Evolutionary conservation across 2,113 vertebrate genomes (phyloP).

Genomic region (Anser cygnoides): DNA sequence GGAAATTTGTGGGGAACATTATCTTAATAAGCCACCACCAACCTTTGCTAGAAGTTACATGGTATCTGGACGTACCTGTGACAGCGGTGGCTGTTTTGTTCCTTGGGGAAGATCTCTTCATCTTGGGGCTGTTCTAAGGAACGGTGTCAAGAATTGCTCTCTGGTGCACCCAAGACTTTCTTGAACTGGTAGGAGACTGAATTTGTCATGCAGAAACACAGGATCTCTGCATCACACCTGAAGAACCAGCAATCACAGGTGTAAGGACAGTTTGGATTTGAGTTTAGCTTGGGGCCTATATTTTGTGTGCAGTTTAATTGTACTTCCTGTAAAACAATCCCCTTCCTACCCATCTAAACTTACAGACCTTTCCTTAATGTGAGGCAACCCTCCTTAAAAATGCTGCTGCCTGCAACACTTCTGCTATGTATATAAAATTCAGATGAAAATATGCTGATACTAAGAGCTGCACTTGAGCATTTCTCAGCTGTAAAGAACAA

Average conservation of each 20-base stretch:
- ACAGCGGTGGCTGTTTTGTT: background rate
- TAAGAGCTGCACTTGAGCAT: accelerated
- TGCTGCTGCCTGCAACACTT: background rate
- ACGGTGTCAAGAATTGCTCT: background rate
- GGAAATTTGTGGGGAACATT: background rate
- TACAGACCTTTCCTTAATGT: background rate
- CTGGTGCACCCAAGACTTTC: background rate
- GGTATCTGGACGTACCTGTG: background rate
- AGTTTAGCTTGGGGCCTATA: background rate
- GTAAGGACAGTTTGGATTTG: background rate
- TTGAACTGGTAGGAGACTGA: background rate
- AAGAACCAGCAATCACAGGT: background rate
- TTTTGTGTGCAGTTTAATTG: background rate
- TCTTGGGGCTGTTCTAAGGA: background rate
- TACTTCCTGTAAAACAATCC: background rate
- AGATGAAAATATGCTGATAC: background rate
- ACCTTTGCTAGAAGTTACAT: background rate
- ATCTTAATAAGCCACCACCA: background rate
- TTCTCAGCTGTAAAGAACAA: background rate
- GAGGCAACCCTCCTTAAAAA: background rate
- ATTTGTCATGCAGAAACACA: background rate
- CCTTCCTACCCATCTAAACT: background rate
- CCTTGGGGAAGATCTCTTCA: background rate
- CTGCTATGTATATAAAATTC: background rate
- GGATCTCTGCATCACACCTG: background rate